Evolutionary conservation across 2,113 vertebrate genomes (phyloP).

Genomic region (Sceloporus undulatus): DNA sequence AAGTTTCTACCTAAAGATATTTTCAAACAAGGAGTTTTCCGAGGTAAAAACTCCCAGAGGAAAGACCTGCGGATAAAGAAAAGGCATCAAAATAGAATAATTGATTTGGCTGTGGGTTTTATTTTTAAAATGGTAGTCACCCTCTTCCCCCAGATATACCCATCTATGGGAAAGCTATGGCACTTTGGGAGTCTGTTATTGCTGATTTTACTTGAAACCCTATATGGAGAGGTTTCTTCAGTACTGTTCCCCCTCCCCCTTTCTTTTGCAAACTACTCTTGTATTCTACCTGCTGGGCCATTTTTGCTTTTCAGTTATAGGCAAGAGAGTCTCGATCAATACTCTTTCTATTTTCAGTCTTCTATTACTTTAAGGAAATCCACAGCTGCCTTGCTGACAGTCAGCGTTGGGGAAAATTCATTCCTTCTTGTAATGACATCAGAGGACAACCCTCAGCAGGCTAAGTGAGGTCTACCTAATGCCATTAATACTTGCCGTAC

Average conservation of each 20-base stretch:
- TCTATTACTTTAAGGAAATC: slow-evolving; percentile 60
- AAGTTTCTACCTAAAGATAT: not conserved
- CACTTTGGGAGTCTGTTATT: not conserved
- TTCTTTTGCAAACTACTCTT: slow-evolving; percentile 47
- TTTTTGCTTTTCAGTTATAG: slow-evolving; percentile 57
- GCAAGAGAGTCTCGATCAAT: slow-evolving; percentile 57
- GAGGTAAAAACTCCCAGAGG: not conserved
- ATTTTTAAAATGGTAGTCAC: not conserved
- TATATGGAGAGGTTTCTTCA: not conserved
- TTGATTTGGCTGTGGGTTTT: not conserved
- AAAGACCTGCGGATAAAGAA: too few relatives aligned
- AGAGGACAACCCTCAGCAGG: slow-evolving; percentile 30
- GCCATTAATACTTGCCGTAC: not conserved
- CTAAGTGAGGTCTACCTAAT: slow-evolving; percentile 35
- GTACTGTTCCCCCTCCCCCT: slow-evolving; percentile 21
- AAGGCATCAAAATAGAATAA: not conserved
- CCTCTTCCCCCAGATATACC: not conserved
- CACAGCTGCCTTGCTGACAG: slow-evolving; percentile 46
- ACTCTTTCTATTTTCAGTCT: slow-evolving; percentile 57
- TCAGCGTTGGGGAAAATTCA: slow-evolving; percentile 18
- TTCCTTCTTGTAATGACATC: slow-evolving; percentile 13
- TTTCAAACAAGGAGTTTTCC: not conserved
- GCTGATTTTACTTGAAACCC: not conserved
- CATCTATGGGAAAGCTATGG: not conserved
- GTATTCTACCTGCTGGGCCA: slow-evolving; percentile 3